Conservation (phyloP, 1,140 invertebrate genomes). For the Melanaphis sacchari region DNA sequence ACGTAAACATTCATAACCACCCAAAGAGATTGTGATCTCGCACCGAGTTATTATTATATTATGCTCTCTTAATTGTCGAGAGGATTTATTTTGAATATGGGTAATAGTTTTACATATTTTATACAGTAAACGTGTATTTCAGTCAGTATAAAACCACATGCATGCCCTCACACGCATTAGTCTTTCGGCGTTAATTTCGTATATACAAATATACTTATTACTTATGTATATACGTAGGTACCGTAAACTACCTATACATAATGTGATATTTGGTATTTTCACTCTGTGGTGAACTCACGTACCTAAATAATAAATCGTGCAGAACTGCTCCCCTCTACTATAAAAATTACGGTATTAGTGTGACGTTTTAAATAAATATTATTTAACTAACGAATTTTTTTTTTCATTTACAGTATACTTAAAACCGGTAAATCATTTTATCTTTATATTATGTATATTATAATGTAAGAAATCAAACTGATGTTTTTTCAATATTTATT, state of each 20-base stretch:
- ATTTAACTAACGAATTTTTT: background rate
- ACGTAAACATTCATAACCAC: slow-evolving; percentile 27
- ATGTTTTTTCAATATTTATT: background rate
- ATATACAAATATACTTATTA: slow-evolving; percentile 17
- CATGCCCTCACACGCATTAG: background rate
- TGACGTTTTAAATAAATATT: background rate
- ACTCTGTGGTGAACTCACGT: slow-evolving; percentile 2
- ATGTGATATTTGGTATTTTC: background rate
- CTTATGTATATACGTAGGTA: background rate
- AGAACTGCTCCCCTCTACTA: background rate
- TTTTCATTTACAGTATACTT: background rate
- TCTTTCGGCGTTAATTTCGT: slow-evolving; percentile 12
- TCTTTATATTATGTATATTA: background rate
- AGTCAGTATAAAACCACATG: slow-evolving; percentile 2
- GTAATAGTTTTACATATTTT: slow-evolving; percentile 9
- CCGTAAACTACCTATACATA: background rate
- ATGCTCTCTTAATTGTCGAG: slow-evolving; percentile 1
- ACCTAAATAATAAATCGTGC: background rate
- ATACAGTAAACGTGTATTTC: background rate
- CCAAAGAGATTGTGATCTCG: slow-evolving; percentile 42
- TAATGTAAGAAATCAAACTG: background rate
- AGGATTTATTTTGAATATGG: slow-evolving; percentile 26
- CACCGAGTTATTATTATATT: background rate
- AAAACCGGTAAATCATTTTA: background rate
- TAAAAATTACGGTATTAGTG: background rate